Conservation (phyloP, 2,797 vertebrate species). For the Sciurus vulgaris region DNA sequence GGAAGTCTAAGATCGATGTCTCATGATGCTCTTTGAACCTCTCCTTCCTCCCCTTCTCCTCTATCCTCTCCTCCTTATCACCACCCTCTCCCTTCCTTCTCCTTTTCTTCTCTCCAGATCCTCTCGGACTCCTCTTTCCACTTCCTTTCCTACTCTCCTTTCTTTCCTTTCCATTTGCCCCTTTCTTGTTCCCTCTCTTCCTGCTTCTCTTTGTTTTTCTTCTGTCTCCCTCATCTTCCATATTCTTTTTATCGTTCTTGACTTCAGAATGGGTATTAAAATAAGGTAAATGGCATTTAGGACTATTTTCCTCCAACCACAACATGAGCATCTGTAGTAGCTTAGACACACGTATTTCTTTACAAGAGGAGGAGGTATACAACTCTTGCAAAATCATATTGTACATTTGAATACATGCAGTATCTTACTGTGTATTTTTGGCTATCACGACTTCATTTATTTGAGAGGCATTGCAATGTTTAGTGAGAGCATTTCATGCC, state of each 20-base stretch:
- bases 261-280: not conserved
- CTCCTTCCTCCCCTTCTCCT: rapidly evolving
- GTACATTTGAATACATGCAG: constrained; percentile 6
- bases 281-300: not conserved
- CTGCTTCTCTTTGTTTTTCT: not conserved
- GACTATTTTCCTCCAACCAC: not conserved
- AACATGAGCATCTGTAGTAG: not conserved
- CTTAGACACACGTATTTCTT: not conserved
- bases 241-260: constrained; percentile 23
- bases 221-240: not conserved
- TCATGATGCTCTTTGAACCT: not conserved
- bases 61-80: no score
- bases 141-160: no score
- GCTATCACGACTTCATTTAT: not conserved
- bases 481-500: not conserved
- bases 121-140: no score
- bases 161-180: no score
- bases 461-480: not conserved
- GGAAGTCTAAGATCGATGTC: not conserved
- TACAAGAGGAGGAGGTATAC: not conserved
- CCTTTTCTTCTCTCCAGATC: no score
- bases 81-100: not conserved
- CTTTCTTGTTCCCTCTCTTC: no score
- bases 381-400: not conserved
- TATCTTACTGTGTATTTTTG: constrained; percentile 4